Base-by-base conservation (phyloP, 53 echinoderm and acorn worm genomes). In the Holothuria leucospilota region DNA sequence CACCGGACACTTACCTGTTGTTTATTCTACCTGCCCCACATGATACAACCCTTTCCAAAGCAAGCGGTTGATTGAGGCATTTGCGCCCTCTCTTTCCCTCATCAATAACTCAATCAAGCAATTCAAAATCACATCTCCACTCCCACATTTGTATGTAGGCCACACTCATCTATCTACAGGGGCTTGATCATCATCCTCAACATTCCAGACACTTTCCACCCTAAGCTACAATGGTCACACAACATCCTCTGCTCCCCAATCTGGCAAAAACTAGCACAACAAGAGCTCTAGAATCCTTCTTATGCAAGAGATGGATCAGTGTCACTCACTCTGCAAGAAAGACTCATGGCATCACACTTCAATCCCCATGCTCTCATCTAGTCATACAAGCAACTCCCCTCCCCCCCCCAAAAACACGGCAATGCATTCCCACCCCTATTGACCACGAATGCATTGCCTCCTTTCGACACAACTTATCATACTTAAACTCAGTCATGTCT, bases 11-110 rank as follows among this genome's bases (percentile, higher is more conserved):
- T n/a, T n/a, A n/a, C n/a, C n/a, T n/a, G n/a, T n/a, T n/a, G n/a
- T 46, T 51, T 51, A 41, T 75, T 75, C 10, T 75, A 41, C 75
- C 41, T 8, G 5, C 8, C 20, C 46, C 88, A 88, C 90, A 90
- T 90, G 29, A 90, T 90, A n/a, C 80, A 90, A 20, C 20, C 85
- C 78, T n/a, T 59, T 90, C 90, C 40, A 85, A 78, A 2, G 90
- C 90, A 59, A 85, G 62, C 18, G 79, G n/a, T n/a, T n/a, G n/a
- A 68, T 78, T 5, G 69, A 62, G 6, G 86, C 90, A 67, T 85
- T 86, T 86, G 2, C n/a, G n/a, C n/a, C n/a, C n/a, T n/a, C n/a
- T n/a, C n/a, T n/a, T n/a, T n/a, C n/a, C n/a, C 68, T 5, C 59
- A 62, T 15, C 79, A 86, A 67, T 85, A 80, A 90, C 1, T 42